A percentile compares a stretch with the other conserved stretches of the same genome.
phyloP scores from a whole-genome alignment of 2,888 invertebrate species.

The Crepidodera aurea region DNA sequence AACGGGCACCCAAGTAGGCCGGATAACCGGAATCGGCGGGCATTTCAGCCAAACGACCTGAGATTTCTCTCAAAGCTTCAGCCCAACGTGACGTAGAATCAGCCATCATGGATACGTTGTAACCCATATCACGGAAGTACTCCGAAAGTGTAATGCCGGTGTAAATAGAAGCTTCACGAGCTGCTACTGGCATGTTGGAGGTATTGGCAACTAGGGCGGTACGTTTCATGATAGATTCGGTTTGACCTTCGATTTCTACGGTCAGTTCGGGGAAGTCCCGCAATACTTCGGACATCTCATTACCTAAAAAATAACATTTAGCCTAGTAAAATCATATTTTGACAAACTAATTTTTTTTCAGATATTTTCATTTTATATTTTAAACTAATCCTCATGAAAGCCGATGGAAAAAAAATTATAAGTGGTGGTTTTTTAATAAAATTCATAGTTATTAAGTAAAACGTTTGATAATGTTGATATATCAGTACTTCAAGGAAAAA shows the following conservation, averaged over 20 bases:
- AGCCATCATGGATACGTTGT: constrained; percentile 99
- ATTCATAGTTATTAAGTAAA: no score
- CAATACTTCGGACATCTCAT: constrained; percentile 99
- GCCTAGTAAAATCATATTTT: no score
- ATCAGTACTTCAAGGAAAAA: no score
- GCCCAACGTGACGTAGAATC: constrained; percentile 99
- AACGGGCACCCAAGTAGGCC: constrained; percentile 96
- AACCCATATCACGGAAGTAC: constrained; percentile 99
- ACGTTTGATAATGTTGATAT: no score
- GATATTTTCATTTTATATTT: no score
- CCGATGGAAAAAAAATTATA: no score
- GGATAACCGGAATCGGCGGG: constrained; percentile 99
- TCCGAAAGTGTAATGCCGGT: constrained; percentile 99
- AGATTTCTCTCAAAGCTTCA: constrained; percentile 99
- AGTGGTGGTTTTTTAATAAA: no score
- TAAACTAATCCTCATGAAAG: no score
- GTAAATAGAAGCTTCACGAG: constrained; percentile 99
- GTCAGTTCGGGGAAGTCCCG: constrained; percentile 98
- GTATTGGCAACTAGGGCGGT: constrained; percentile 99
- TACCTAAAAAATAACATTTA: constrained; percentile 65
- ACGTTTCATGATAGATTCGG: constrained; percentile 99
- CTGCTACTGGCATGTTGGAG: constrained; percentile 99
- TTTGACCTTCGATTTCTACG: constrained; percentile 95
- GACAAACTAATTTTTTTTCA: no score
- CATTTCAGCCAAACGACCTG: constrained; percentile 98